Evolutionary conservation across 2,113 vertebrate genomes (phyloP).

Genomic region (Corythornis madagascariensis): DNA sequence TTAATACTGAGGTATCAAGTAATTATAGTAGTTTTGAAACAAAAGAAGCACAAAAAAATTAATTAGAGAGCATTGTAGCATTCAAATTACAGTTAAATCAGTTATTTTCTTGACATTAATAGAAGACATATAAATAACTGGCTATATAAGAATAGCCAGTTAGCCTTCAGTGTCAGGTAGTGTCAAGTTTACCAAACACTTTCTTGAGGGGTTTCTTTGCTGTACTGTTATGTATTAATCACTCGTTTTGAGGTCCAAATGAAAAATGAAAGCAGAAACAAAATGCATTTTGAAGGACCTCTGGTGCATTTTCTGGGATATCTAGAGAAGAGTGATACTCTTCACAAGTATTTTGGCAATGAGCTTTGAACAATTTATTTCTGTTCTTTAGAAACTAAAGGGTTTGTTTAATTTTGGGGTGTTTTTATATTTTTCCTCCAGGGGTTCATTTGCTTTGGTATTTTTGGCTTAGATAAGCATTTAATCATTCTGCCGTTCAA

Average conservation of each 20-base stretch:
- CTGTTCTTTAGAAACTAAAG: background rate
- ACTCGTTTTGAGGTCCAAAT: background rate
- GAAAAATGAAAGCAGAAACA: slow-evolving; percentile 4
- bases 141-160: background rate
- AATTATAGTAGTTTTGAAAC: background rate
- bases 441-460: slow-evolving; percentile 94
- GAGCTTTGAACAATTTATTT: background rate
- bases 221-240: background rate
- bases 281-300: background rate
- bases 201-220: background rate
- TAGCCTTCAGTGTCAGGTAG: background rate
- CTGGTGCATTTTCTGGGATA: background rate
- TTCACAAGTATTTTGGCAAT: background rate
- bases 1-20: background rate
- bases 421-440: slow-evolving; percentile 52
- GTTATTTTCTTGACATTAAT: background rate
- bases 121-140: background rate
- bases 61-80: background rate
- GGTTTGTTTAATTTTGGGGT: background rate
- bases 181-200: background rate
- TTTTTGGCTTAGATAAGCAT: slow-evolving; percentile 97
- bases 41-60: background rate
- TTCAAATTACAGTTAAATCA: background rate
- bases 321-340: background rate
- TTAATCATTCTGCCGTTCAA: slow-evolving; percentile 95